phyloP scores from a whole-genome alignment of 92 coral and sea anemone genomes.

The Palythoa caribaeorum region DNA sequence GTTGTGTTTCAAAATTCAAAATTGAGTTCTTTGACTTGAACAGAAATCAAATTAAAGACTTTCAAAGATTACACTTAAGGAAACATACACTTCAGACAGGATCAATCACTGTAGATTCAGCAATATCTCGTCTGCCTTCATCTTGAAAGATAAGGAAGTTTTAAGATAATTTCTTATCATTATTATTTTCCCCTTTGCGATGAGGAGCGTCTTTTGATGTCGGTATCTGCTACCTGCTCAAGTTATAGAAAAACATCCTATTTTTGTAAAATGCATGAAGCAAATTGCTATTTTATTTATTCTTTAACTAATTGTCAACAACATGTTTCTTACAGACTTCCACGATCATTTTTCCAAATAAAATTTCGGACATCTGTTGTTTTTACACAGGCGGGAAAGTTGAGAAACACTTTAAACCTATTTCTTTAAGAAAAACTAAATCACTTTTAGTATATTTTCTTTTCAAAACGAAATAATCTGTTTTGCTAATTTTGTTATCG shows the following conservation, averaged over 20 bases:
- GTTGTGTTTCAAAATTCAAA: background rate
- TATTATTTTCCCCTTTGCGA: background rate
- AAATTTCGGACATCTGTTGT: background rate
- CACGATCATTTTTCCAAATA: background rate
- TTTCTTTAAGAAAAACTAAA: background rate
- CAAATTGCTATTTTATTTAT: background rate
- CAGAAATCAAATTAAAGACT: background rate
- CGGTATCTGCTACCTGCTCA: background rate
- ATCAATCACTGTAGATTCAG: background rate
- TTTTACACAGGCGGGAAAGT: background rate
- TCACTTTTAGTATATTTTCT: background rate
- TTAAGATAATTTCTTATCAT: conserved; percentile 6
- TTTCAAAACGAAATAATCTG: background rate
- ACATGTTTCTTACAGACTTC: too few species aligned
- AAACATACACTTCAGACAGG: background rate
- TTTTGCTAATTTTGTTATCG: background rate
- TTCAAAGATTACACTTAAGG: background rate
- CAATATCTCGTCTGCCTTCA: background rate
- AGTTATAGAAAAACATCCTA: background rate
- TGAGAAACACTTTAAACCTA: background rate
- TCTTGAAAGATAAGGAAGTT: conserved; percentile 34
- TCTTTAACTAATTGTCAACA: background rate
- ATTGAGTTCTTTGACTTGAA: background rate
- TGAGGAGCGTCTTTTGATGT: background rate
- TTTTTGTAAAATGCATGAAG: background rate